Evolutionary conservation across 2,797 vertebrate genomes (phyloP).

Genomic region (Gephyroberyx darwinii): DNA sequence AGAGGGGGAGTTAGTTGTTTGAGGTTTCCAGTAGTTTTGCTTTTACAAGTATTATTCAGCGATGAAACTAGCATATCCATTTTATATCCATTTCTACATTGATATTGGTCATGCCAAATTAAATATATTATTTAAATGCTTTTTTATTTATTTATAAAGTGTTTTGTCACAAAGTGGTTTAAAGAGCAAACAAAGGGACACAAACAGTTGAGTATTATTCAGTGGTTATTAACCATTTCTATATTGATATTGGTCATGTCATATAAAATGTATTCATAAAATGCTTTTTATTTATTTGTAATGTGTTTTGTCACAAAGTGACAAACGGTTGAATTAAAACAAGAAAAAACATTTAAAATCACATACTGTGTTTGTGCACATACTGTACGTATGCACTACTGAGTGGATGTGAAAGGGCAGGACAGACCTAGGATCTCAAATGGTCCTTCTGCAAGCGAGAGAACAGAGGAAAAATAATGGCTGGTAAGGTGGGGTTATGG

Average conservation of each 20-base stretch:
- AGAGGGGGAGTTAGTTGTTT: background rate
- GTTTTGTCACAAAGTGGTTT: background rate
- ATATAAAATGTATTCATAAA: background rate
- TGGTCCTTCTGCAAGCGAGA: conserved; percentile 11
- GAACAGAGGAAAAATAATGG: conserved; percentile 16
- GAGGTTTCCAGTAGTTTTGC: background rate
- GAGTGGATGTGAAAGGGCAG: too few species aligned
- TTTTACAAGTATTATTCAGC: background rate
- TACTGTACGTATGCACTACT: too few species aligned
- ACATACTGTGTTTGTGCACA: too few species aligned
- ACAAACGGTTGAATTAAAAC: too few species aligned
- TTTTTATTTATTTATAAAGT: background rate
- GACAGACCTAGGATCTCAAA: conserved; percentile 4
- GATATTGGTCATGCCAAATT: background rate
- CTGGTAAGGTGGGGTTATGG: conserved; percentile 47
- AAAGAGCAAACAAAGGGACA: too few species aligned
- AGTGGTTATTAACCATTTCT: background rate
- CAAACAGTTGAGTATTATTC: too few species aligned
- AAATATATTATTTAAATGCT: background rate
- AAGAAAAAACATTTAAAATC: too few species aligned
- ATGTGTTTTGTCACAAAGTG: too few species aligned
- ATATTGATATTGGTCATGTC: background rate
- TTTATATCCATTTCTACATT: background rate
- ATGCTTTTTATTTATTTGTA: too few species aligned
- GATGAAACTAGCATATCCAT: background rate